Conservation (phyloP, 2,797 vertebrate genomes). For the Phoxinus dragarum region DNA sequence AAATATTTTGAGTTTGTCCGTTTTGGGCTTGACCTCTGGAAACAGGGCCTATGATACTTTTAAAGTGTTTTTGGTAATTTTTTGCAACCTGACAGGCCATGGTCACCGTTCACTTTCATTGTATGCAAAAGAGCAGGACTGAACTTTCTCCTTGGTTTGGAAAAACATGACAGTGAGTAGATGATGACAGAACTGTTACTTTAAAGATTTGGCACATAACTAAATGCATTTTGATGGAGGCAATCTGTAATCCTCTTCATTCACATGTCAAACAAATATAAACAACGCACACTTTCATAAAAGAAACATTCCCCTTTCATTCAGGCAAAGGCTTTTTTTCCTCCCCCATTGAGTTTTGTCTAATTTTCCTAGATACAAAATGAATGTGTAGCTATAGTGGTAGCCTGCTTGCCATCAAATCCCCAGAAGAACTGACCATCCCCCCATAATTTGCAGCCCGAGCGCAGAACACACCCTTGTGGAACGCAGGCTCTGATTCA, state of each 20-base stretch:
- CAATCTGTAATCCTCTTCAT: constrained; percentile 12
- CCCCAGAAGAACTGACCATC: constrained; percentile 5
- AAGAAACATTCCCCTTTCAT: constrained; percentile 6
- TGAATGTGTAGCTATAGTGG: constrained; percentile 10
- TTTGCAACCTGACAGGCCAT: not conserved
- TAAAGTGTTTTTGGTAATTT: not conserved
- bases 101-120: not conserved
- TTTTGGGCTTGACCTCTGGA: not conserved
- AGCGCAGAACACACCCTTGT: constrained; percentile 30
- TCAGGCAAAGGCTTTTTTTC: not conserved
- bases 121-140: not conserved
- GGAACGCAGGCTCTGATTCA: constrained; percentile 58
- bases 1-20: not conserved
- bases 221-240: not conserved
- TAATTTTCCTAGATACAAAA: constrained; percentile 23
- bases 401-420: constrained; percentile 33
- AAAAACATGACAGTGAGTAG: constrained; percentile 10
- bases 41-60: not conserved
- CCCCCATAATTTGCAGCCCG: constrained; percentile 2
- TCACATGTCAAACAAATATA: not conserved
- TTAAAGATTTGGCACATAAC: constrained; percentile 12
- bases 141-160: not conserved
- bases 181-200: constrained; percentile 17
- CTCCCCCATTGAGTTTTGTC: not conserved
- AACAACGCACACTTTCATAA: constrained; percentile 3